Conservation (phyloP, 2,113 vertebrate species). For the Lycocorax pyrrhopterus region DNA sequence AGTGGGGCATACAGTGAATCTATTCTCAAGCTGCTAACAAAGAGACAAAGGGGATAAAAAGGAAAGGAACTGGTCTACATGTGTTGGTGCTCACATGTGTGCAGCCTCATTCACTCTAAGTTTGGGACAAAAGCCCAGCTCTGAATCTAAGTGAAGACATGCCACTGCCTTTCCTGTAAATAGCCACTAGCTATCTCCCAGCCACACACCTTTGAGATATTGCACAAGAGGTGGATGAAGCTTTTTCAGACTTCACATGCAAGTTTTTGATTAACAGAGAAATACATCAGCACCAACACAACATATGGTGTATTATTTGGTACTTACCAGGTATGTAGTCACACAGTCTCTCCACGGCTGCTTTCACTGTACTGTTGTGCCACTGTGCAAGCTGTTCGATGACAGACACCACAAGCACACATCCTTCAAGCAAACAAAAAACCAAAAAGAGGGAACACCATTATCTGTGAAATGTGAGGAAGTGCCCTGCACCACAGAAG, state of each 20-base stretch:
- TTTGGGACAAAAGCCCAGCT: background rate
- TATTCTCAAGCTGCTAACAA: background rate
- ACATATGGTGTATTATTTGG: background rate
- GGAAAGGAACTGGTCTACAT: background rate
- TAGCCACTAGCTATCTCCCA: background rate
- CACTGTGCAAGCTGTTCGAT: conserved; percentile 73
- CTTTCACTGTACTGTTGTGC: conserved; percentile 69
- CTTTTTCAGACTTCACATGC: background rate
- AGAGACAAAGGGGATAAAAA: background rate
- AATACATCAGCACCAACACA: background rate
- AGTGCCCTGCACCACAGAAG: rapidly evolving
- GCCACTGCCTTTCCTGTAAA: background rate
- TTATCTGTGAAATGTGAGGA: background rate
- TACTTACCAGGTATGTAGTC: conserved; percentile 74
- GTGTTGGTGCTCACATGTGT: background rate
- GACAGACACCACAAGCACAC: conserved; percentile 70
- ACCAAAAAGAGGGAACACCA: rapidly evolving
- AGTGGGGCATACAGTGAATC: background rate
- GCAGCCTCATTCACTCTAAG: background rate
- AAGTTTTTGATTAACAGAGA: conserved; percentile 1
- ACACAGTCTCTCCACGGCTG: conserved; percentile 69
- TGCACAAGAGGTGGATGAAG: background rate
- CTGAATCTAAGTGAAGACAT: background rate
- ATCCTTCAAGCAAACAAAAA: conserved; percentile 59
- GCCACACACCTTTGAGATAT: background rate